phyloP scores from a whole-genome alignment of 2,888 invertebrate genomes.

The Chamaedrilus cognettii region DNA sequence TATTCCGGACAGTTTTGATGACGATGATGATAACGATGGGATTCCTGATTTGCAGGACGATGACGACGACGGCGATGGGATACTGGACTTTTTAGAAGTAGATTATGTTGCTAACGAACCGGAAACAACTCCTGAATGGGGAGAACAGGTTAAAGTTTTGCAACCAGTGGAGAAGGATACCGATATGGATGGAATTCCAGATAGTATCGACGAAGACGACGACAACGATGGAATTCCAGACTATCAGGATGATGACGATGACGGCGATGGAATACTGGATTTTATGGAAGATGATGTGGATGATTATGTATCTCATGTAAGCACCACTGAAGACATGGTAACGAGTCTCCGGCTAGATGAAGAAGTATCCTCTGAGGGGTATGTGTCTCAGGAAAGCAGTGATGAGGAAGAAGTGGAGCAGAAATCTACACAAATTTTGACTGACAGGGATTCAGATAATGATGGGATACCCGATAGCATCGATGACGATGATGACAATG shows the following conservation, averaged over 20 bases:
- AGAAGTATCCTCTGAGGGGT: slow-evolving; percentile 35
- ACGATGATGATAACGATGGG: too few species aligned
- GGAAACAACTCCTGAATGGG: slow-evolving; percentile 14
- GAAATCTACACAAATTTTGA: too few species aligned
- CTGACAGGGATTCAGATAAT: slow-evolving; percentile 19
- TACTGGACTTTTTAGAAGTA: too few species aligned
- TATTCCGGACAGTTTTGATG: too few species aligned
- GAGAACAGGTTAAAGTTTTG: slow-evolving; percentile 39
- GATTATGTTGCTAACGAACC: neutral
- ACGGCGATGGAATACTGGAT: slow-evolving; percentile 23
- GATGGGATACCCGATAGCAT: slow-evolving; percentile 37
- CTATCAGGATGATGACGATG: slow-evolving; percentile 27
- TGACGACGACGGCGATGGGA: too few species aligned
- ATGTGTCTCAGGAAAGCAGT: too few species aligned
- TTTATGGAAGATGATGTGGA: slow-evolving; percentile 41
- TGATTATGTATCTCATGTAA: slow-evolving; percentile 28
- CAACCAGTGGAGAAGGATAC: slow-evolving; percentile 41
- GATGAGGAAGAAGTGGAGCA: too few species aligned
- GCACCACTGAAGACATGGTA: slow-evolving; percentile 40
- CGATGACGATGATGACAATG: slow-evolving; percentile 38
- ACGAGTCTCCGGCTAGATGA: neutral
- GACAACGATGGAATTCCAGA: slow-evolving; percentile 3
- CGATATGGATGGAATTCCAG: slow-evolving; percentile 29
- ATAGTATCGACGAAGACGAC: slow-evolving; percentile 32
- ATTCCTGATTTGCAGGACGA: too few species aligned